Conservation (phyloP, 2,113 vertebrate genomes). For the Macaca mulatta region DNA sequence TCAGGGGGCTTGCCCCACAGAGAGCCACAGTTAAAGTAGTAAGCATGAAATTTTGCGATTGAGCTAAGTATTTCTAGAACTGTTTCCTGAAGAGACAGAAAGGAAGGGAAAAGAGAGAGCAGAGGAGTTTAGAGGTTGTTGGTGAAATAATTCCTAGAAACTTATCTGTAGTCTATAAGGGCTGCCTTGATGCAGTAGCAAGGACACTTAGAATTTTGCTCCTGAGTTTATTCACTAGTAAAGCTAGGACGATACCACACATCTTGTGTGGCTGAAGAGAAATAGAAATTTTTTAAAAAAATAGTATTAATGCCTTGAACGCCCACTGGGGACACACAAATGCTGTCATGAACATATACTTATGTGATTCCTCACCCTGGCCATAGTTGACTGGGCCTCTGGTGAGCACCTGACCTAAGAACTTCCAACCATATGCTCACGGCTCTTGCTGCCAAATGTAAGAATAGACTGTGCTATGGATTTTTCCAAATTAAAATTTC, state of each 20-base stretch:
- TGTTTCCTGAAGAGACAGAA: neutral
- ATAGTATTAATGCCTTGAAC: neutral
- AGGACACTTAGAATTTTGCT: neutral
- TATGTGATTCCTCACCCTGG: fast-evolving
- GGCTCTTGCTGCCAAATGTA: neutral
- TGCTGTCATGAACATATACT: neutral
- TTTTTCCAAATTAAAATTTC: neutral
- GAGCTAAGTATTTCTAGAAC: slow-evolving; percentile 18
- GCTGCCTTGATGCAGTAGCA: neutral
- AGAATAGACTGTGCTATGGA: neutral
- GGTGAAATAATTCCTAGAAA: neutral
- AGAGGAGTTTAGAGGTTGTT: neutral
- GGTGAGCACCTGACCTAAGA: neutral
- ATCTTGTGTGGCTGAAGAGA: neutral
- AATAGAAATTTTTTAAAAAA: neutral
- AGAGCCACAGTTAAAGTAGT: neutral
- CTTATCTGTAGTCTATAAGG: neutral
- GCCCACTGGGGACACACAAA: neutral
- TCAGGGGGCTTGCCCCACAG: neutral
- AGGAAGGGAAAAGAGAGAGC: neutral
- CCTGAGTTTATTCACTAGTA: neutral
- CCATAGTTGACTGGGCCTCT: neutral
- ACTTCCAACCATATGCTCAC: neutral
- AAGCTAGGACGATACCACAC: neutral
- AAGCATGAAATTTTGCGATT: neutral